phyloP scores from a whole-genome alignment of 1,140 invertebrate genomes.

The Hylyphantes graminicola region DNA sequence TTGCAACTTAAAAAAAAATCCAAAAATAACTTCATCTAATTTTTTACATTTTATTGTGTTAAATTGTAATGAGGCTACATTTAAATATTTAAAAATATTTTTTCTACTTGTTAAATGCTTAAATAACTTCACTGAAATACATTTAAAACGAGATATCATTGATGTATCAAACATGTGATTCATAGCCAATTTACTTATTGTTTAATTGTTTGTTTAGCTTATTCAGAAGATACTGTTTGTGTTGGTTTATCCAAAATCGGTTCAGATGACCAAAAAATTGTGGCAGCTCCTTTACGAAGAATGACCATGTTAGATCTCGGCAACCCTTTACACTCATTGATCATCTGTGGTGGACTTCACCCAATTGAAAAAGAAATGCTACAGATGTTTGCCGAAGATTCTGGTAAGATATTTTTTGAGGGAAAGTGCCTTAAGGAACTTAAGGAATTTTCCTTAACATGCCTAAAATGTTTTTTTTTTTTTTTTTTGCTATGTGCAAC shows the following conservation, averaged over 20 bases:
- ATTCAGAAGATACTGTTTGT: slow-evolving; percentile 74
- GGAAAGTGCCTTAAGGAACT: too few relatives aligned
- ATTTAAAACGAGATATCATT: too few relatives aligned
- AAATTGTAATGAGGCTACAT: too few relatives aligned
- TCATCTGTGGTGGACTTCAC: slow-evolving; percentile 87
- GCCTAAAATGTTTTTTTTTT: not conserved
- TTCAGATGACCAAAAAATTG: slow-evolving; percentile 83
- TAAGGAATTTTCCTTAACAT: not conserved
- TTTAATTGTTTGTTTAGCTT: slow-evolving; percentile 68
- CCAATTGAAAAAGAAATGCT: slow-evolving; percentile 92
- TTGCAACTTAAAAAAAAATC: too few relatives aligned
- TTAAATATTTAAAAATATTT: too few relatives aligned
- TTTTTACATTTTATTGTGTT: too few relatives aligned
- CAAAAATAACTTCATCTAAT: too few relatives aligned
- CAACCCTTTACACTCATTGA: slow-evolving; percentile 89
- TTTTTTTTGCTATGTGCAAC: too few relatives aligned
- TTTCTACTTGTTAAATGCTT: too few relatives aligned
- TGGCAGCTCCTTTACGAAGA: slow-evolving; percentile 77
- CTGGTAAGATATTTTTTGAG: slow-evolving; percentile 28
- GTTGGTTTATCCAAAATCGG: slow-evolving; percentile 93
- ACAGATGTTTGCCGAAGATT: slow-evolving; percentile 66
- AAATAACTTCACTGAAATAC: too few relatives aligned
- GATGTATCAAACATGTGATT: too few relatives aligned
- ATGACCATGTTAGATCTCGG: slow-evolving; percentile 88
- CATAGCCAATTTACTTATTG: not conserved